Evolutionary conservation across 1,140 invertebrate genomes (phyloP).

Genomic region (Colletes latitarsis): DNA sequence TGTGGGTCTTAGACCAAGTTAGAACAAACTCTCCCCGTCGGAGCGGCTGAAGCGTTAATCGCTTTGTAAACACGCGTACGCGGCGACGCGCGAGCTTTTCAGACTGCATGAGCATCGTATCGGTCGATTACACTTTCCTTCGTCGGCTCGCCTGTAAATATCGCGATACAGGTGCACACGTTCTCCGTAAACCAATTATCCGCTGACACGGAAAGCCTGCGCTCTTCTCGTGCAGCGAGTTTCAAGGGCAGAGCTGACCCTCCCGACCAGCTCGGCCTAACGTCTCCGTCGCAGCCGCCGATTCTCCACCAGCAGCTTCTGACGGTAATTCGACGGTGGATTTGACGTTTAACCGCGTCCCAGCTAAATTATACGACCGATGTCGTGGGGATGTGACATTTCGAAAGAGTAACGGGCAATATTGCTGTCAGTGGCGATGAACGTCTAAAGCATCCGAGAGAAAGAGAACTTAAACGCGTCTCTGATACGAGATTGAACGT

Average conservation of each 20-base stretch:
- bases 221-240: conserved; percentile 51
- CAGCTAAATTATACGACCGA: conserved; percentile 22
- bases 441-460: background rate
- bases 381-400: conserved; percentile 35
- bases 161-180: conserved; percentile 40
- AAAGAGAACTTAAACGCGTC: background rate
- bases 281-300: conserved; percentile 8
- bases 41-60: conserved; percentile 3
- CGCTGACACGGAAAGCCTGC: conserved; percentile 57
- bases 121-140: conserved; percentile 63
- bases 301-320: conserved; percentile 18
- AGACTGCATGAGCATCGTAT: conserved; percentile 59
- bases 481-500: background rate
- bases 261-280: conserved; percentile 27
- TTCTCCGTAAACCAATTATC: conserved; percentile 60
- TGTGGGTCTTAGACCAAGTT: background rate
- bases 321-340: conserved; percentile 27
- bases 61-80: conserved; percentile 31
- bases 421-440: conserved; percentile 3
- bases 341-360: conserved; percentile 25
- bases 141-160: conserved; percentile 45
- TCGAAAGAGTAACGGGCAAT: conserved; percentile 32
- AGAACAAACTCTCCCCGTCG: background rate
- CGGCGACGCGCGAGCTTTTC: conserved; percentile 17
- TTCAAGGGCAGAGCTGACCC: conserved; percentile 57